These are phyloP conservation scores for Embidobia sp. DNA, from an alignment of 2,888 invertebrate genomes.

Conservation along the genomic window DNA sequence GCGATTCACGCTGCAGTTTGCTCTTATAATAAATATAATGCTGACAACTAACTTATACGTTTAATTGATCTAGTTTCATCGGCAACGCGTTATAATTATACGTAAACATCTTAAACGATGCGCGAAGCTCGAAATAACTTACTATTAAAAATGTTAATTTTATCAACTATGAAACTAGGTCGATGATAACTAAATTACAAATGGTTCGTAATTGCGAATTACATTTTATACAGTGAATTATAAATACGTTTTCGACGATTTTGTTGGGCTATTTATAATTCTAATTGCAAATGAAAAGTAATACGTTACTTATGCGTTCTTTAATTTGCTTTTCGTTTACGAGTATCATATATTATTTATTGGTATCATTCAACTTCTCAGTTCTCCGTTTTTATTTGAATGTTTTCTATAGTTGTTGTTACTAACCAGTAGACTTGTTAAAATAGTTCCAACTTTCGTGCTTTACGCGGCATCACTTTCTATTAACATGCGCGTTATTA, in stretches of 20 bases:
- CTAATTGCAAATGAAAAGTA: slow-evolving; percentile 10
- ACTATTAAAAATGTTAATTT: too few relatives aligned
- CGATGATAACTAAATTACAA: slow-evolving; percentile 13
- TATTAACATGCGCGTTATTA: too few relatives aligned
- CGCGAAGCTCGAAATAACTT: too few relatives aligned
- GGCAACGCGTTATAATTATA: too few relatives aligned
- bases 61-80: slow-evolving; percentile 29
- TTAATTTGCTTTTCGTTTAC: too few relatives aligned
- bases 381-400: too few relatives aligned
- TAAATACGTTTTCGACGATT: slow-evolving; percentile 17
- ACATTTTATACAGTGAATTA: slow-evolving; percentile 24
- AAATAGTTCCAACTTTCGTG: too few relatives aligned
- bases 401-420: too few relatives aligned
- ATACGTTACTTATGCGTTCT: slow-evolving; percentile 7
- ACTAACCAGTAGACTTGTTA: too few relatives aligned
- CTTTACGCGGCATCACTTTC: slow-evolving; percentile 36
- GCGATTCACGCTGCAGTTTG: slow-evolving; percentile 30
- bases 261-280: slow-evolving; percentile 29
- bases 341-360: too few relatives aligned
- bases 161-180: slow-evolving; percentile 25
- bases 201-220: slow-evolving; percentile 23
- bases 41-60: slow-evolving; percentile 20
- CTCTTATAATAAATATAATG: slow-evolving; percentile 23
- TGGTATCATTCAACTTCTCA: too few relatives aligned
- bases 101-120: too few relatives aligned